Percentiles rank a stretch among this genome's conserved stretches.
Conservation (phyloP, 2,113 vertebrate genomes). For the Austrofundulus limnaeus region DNA sequence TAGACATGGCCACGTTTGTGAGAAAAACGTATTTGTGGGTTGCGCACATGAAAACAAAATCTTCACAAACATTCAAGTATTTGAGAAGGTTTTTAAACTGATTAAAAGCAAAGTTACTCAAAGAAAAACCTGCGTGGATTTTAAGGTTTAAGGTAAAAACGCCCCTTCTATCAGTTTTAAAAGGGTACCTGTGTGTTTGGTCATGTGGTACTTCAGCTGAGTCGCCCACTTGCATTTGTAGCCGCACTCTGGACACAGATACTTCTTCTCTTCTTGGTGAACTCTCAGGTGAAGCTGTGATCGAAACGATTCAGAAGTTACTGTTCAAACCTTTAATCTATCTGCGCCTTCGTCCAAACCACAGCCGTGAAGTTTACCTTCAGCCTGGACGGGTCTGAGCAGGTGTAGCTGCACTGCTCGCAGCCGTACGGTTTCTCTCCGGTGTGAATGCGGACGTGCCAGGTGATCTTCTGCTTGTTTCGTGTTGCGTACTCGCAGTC, state of each 20-base stretch:
- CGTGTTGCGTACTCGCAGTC: conserved; percentile 91
- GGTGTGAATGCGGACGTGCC: conserved; percentile 95
- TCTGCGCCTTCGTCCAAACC: too few species aligned
- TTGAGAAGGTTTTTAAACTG: too few species aligned
- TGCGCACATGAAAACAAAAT: too few species aligned
- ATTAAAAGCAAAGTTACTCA: too few species aligned
- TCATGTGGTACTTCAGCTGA: conserved; percentile 99
- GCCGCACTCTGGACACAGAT: conserved; percentile 94
- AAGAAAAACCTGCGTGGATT: too few species aligned
- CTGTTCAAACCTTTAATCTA: too few species aligned
- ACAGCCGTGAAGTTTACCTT: conserved; percentile 81
- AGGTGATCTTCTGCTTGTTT: conserved; percentile 97
- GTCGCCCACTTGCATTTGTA: conserved; percentile 99
- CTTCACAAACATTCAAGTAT: too few species aligned
- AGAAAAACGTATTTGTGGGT: too few species aligned
- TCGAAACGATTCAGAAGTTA: not conserved
- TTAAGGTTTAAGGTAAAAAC: too few species aligned
- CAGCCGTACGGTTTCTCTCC: conserved; percentile 96
- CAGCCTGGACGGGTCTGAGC: conserved; percentile 89
- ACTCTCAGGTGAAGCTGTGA: conserved; percentile 95
- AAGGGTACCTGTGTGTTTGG: conserved; percentile 90
- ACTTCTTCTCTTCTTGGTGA: conserved; percentile 94
- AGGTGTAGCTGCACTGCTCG: conserved; percentile 89
- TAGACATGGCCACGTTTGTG: too few species aligned
- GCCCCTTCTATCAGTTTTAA: too few species aligned